Percentiles rank a stretch among this genome's conserved stretches.
Evolutionary conservation across 1,140 invertebrate species (phyloP).

Genomic region (Parapsyche elsis): DNA sequence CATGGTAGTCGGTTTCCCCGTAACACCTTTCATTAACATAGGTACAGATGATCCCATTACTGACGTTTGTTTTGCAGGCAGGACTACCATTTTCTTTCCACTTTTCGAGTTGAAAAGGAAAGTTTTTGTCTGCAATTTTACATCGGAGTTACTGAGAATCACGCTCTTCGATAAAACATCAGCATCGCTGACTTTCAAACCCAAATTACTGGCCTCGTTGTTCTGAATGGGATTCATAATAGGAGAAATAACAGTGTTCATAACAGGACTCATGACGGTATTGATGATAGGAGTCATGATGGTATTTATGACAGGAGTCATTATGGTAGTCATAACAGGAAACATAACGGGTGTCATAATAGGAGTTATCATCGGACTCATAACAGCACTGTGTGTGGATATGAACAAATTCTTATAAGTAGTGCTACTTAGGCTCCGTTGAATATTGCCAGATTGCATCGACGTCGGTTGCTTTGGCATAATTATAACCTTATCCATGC

Average conservation of each 20-base stretch:
- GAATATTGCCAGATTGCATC: slow-evolving; percentile 58
- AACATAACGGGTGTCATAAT: too few relatives aligned
- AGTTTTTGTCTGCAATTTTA: slow-evolving; percentile 66
- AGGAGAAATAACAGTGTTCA: too few relatives aligned
- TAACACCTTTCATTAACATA: slow-evolving; percentile 63
- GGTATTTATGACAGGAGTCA: too few relatives aligned
- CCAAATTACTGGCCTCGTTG: slow-evolving; percentile 44
- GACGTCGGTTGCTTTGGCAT: slow-evolving; percentile 62
- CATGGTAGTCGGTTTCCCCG: slow-evolving; percentile 59
- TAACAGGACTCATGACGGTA: too few relatives aligned
- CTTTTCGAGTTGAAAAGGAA: slow-evolving; percentile 66
- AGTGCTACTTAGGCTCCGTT: slow-evolving; percentile 51
- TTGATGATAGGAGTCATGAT: too few relatives aligned
- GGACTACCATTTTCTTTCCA: slow-evolving; percentile 66
- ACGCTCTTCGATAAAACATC: slow-evolving; percentile 59
- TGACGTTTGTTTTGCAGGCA: slow-evolving; percentile 63
- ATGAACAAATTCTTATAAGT: slow-evolving; percentile 63
- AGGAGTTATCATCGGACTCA: slow-evolving; percentile 52
- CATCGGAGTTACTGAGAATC: slow-evolving; percentile 64
- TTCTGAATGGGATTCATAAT: slow-evolving; percentile 55
- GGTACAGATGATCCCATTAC: slow-evolving; percentile 61
- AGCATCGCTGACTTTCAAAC: slow-evolving; percentile 35
- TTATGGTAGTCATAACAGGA: too few relatives aligned
- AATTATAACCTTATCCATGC: slow-evolving; percentile 65
- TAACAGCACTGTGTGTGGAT: slow-evolving; percentile 57